These are phyloP conservation scores for Trichomycterus rosablanca DNA, from an alignment of 2,113 vertebrate genomes.

Conservation along the genomic window DNA sequence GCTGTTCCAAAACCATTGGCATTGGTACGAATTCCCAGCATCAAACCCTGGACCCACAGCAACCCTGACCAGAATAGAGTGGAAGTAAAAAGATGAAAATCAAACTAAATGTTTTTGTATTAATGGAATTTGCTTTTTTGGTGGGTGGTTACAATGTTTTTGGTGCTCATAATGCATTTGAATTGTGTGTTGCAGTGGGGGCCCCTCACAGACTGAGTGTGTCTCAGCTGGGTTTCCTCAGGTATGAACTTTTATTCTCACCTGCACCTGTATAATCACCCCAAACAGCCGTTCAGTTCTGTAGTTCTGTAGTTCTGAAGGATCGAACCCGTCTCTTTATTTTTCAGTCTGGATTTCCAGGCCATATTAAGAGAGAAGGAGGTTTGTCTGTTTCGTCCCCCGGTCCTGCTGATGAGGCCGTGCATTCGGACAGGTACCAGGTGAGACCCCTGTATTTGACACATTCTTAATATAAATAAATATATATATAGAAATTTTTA, in stretches of 20 bases:
- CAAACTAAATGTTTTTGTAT: slow-evolving; percentile 21
- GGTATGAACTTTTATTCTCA: slow-evolving; percentile 58
- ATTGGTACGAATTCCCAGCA: too few relatives aligned
- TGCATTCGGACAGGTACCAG: slow-evolving; percentile 94
- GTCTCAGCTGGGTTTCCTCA: slow-evolving; percentile 74
- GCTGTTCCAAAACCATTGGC: too few relatives aligned
- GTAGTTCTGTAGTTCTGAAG: too few relatives aligned
- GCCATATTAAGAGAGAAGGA: slow-evolving; percentile 91
- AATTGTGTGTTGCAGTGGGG: slow-evolving; percentile 31
- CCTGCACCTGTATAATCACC: not conserved
- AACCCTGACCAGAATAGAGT: too few relatives aligned
- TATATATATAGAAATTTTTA: too few relatives aligned
- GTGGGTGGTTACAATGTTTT: not conserved
- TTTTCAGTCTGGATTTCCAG: slow-evolving; percentile 66
- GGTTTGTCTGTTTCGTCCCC: slow-evolving; percentile 81
- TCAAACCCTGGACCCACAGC: too few relatives aligned
- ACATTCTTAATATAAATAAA: too few relatives aligned
- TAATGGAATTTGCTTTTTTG: not conserved
- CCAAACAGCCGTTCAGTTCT: not conserved
- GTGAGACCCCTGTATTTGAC: slow-evolving; percentile 57
- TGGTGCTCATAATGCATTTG: slow-evolving; percentile 14
- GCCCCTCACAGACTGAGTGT: slow-evolving; percentile 61
- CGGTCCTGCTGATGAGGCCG: slow-evolving; percentile 80
- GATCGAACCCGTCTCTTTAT: not conserved
- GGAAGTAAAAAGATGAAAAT: too few relatives aligned